These are phyloP conservation scores for Steatocranus sp. DNA, from an alignment of 2,797 vertebrate species.

Conservation along the genomic window DNA sequence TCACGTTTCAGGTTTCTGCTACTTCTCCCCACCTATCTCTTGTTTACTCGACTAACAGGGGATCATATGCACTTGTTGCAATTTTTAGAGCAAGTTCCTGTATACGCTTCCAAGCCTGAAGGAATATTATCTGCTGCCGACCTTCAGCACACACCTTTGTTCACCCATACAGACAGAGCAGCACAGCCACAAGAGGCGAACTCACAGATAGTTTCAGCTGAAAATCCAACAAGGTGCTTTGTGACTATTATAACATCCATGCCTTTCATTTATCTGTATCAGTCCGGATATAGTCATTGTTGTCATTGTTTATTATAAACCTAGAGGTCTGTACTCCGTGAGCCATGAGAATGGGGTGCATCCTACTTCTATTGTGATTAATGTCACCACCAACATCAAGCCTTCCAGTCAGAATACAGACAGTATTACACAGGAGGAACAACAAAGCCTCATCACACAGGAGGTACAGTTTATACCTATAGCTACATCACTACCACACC, in stretches of 20 bases:
- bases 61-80: background rate
- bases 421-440: background rate
- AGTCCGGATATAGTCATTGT: background rate
- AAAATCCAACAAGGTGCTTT: constrained; percentile 26
- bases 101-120: background rate
- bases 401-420: constrained; percentile 34
- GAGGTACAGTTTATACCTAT: constrained; percentile 29
- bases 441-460: constrained; percentile 1
- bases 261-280: background rate
- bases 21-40: background rate
- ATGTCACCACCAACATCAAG: constrained; percentile 64
- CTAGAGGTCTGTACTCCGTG: constrained; percentile 20
- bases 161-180: background rate
- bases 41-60: background rate
- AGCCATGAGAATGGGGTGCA: constrained; percentile 43
- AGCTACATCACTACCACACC: background rate
- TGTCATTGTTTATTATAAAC: background rate
- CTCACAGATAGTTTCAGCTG: background rate
- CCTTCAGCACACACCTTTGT: background rate
- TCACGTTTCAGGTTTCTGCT: background rate
- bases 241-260: background rate
- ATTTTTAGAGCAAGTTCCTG: constrained; percentile 40
- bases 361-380: constrained; percentile 66
- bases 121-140: background rate
- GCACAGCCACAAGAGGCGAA: background rate